phyloP scores from a whole-genome alignment of 2,888 invertebrate species.

The Sipha maydis region DNA sequence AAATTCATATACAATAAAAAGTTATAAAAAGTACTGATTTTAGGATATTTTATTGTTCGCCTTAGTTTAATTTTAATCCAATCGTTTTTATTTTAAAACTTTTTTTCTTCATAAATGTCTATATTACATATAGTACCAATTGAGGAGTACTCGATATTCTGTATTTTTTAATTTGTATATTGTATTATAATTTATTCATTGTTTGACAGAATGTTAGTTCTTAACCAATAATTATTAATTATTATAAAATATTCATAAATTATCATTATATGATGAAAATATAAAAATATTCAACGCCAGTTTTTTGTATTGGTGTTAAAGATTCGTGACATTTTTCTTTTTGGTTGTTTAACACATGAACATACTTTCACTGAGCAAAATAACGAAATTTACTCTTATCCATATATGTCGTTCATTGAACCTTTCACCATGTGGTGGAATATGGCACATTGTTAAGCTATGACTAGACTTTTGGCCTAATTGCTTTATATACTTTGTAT shows the following conservation, averaged over 20 bases:
- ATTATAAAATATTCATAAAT: background rate
- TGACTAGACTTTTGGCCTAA: conserved; percentile 48
- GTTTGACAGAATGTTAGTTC: background rate
- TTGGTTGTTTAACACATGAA: conserved; percentile 22
- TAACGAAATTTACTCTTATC: conserved; percentile 34
- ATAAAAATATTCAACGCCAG: background rate
- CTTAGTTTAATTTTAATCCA: background rate
- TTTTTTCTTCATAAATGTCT: background rate
- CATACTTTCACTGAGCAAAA: conserved; percentile 53
- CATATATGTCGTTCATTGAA: conserved; percentile 36
- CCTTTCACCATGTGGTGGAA: conserved; percentile 50
- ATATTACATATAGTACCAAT: background rate
- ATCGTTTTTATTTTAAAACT: background rate
- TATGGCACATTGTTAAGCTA: conserved; percentile 53
- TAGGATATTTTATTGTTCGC: background rate
- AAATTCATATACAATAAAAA: background rate
- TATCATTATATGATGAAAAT: too few relatives aligned
- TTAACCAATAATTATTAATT: background rate
- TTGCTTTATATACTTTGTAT: conserved; percentile 16
- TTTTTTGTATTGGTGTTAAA: background rate
- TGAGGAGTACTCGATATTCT: background rate
- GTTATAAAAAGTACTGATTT: conserved; percentile 7
- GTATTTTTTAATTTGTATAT: background rate
- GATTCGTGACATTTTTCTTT: conserved; percentile 20
- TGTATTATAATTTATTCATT: background rate